Evolutionary conservation across 2,797 vertebrate species (phyloP).

Genomic region (Danio albolineatus): DNA sequence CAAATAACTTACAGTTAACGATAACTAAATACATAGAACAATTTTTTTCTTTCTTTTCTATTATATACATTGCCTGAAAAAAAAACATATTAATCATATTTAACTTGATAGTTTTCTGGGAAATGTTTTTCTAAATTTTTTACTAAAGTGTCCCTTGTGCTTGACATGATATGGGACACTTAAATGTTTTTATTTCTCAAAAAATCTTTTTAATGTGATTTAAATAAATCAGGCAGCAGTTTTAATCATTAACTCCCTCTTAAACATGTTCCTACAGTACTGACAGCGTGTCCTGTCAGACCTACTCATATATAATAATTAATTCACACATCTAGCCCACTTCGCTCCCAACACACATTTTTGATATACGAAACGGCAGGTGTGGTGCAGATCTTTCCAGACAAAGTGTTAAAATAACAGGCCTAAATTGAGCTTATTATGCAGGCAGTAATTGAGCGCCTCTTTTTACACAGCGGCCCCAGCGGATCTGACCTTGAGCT

Average conservation of each 20-base stretch:
- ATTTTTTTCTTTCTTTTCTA: too few relatives aligned
- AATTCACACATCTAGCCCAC: conserved; percentile 17
- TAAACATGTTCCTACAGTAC: neutral
- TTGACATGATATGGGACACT: neutral
- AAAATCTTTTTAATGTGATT: neutral
- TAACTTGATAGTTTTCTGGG: too few relatives aligned
- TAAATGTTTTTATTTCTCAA: neutral
- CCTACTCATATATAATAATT: neutral
- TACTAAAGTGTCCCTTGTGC: too few relatives aligned
- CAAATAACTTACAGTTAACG: too few relatives aligned
- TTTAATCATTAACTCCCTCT: neutral
- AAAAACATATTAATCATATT: too few relatives aligned
- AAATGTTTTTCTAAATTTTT: too few relatives aligned
- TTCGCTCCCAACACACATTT: neutral
- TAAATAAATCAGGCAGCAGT: neutral
- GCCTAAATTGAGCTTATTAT: conserved; percentile 53
- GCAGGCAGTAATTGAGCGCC: conserved; percentile 60
- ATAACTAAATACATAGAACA: too few relatives aligned
- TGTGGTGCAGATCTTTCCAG: conserved; percentile 49
- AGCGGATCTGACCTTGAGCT: conserved; percentile 79
- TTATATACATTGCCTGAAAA: too few relatives aligned
- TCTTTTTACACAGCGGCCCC: conserved; percentile 69
- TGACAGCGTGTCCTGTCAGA: neutral
- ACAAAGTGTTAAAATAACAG: conserved; percentile 54
- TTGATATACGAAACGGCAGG: conserved; percentile 29